These are phyloP conservation scores for Beris morrisii DNA, from an alignment of 2,888 invertebrate genomes.

Conservation along the genomic window DNA sequence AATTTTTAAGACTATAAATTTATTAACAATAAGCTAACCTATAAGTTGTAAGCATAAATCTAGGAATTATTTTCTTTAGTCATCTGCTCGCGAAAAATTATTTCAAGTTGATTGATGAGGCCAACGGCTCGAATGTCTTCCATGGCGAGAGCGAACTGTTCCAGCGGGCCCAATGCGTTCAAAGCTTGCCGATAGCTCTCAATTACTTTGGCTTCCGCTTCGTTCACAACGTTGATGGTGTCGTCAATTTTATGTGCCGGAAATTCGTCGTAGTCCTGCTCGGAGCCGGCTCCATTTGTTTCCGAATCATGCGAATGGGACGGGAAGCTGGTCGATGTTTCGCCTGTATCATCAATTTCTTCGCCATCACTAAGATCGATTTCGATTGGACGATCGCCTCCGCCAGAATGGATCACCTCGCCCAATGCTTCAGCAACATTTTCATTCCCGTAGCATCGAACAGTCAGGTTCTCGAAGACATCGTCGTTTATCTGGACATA, in stretches of 20 bases:
- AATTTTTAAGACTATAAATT: no score
- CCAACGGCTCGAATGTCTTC: slow-evolving; percentile 33
- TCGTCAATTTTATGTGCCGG: no score
- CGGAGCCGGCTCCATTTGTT: slow-evolving; percentile 1
- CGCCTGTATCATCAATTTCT: background rate
- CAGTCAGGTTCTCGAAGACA: slow-evolving; percentile 24
- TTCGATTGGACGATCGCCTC: background rate
- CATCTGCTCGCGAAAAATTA: slow-evolving; percentile 22
- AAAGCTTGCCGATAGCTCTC: slow-evolving; percentile 30
- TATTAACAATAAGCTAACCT: no score
- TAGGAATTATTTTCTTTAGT: no score
- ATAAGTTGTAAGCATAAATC: no score
- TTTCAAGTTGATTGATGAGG: slow-evolving; percentile 34
- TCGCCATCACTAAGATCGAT: background rate
- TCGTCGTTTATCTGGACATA: slow-evolving; percentile 25
- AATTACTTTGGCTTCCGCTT: slow-evolving; percentile 15
- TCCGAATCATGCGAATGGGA: slow-evolving; percentile 10
- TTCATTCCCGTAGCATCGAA: slow-evolving; percentile 20
- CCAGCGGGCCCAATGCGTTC: slow-evolving; percentile 30
- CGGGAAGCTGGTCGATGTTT: slow-evolving; percentile 22
- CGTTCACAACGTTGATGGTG: background rate
- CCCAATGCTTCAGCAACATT: slow-evolving; percentile 21
- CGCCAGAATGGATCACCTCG: slow-evolving; percentile 2
- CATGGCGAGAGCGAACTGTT: slow-evolving; percentile 30
- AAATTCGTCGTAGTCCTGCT: background rate